phyloP scores from a whole-genome alignment of 2,113 vertebrate genomes.

The Reinhardtius hippoglossoides region DNA sequence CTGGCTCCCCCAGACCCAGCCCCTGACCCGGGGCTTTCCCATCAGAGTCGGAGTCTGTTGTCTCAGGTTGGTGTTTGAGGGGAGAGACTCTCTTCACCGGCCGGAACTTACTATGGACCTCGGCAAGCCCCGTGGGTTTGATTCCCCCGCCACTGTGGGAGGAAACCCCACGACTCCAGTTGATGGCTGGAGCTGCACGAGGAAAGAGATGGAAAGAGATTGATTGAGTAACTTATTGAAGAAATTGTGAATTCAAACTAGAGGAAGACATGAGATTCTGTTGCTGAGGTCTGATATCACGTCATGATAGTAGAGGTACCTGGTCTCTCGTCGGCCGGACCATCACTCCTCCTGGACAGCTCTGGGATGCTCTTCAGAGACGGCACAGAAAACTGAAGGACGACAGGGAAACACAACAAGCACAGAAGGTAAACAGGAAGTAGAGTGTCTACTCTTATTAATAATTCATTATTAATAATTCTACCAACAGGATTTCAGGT shows the following conservation, averaged over 20 bases:
- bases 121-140: constrained; percentile 92
- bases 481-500: neutral
- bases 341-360: constrained; percentile 92
- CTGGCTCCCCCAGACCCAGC: constrained; percentile 71
- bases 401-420: neutral
- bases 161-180: constrained; percentile 90
- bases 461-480: too few species aligned
- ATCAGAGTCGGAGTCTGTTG: constrained; percentile 87
- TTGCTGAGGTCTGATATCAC: too few species aligned
- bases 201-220: neutral
- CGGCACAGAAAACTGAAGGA: constrained; percentile 90
- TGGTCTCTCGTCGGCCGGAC: constrained; percentile 90
- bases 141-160: constrained; percentile 85
- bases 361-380: constrained; percentile 96
- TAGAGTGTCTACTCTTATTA: too few species aligned
- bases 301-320: constrained; percentile 74
- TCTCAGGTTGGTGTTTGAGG: constrained; percentile 96
- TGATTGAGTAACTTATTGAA: too few species aligned
- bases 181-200: constrained; percentile 87
- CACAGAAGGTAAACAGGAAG: neutral
- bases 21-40: constrained; percentile 81
- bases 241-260: too few species aligned
- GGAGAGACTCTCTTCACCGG: constrained; percentile 97
- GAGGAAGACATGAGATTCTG: too few species aligned
- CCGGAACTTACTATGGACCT: constrained; percentile 95